Evolutionary conservation across 2,888 invertebrate genomes (phyloP), one percentile per base, ranked within the genome.

Genomic region (Limnephilus rhombicus): DNA sequence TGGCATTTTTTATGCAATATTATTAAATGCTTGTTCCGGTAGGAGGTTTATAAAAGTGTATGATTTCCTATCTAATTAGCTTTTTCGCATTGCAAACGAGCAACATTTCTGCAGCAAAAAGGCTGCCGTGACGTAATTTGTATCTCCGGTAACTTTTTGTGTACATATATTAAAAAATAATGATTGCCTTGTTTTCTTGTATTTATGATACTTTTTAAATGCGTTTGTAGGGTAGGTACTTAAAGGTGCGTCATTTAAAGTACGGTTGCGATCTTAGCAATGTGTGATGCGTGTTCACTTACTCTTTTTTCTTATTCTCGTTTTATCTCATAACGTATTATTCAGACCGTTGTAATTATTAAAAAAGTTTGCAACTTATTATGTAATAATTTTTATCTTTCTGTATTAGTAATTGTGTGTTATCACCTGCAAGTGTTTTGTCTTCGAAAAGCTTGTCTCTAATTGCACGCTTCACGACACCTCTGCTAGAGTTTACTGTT

Each of bases 391-490:
- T 68, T 18, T 18, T 53, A 15, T 53, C 4, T 18, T 68, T 49
- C 49, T 15, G 68, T 18, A n/a, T 9, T 68, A 24, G 9, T 9
- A 24, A 68, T 68, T 68, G 68, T 68, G 68, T 68, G 68, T 68
- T n/a, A 18, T 68, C 9, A 68, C 24, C 68, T 68, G 68, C 24
- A n/a, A 68, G 68, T 53, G 53, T 86, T 86, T 86, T 85, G 85
- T 24, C 85, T 85, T 24, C 34, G 41, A 53, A 86, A 53, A n/a
- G 45, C 45, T 86, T 24, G 45, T 86, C 86, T 86, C 45, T 29
- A n/a, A 86, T 49, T 31, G 86, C 49, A 15, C 86, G 41, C 85
- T 85, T 85, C 85, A n/a, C n/a, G 12, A 85, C 41, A 85, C 85
- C 85, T 85, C 85, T n/a, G n/a, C 85, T 3, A 34, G 88, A 49